Evolutionary conservation across 2,888 invertebrate genomes (phyloP), one percentile per base, ranked within the genome.

Genomic region (Allophyes oxyacanthae): DNA sequence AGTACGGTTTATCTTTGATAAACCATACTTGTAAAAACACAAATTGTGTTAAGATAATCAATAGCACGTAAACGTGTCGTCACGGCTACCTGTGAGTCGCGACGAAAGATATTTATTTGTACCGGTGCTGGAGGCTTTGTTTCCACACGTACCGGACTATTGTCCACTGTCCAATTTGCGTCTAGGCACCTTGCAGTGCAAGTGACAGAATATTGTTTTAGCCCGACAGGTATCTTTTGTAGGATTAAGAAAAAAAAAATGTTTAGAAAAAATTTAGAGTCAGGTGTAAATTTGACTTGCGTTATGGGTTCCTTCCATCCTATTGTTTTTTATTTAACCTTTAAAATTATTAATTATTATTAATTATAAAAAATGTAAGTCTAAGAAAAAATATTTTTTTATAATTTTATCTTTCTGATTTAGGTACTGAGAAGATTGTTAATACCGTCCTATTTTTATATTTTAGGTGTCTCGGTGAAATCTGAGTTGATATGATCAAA

Each of bases 171-270:
- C 64, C 74, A 79, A 77, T 79, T 87, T 80, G 75, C 78, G 85
- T 85, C 82, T 74, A 86, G 84, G 82, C 87, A 88, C 87, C 89
- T 87, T 85, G 87, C 88, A 75, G 84, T 79, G 88, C 87, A 89
- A 92, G 91, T 89, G 87, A 82, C 75, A 74, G 83, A 79, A 84
- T 86, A 89, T 92, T 93, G 91, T 92, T 86, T 90, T 86, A 87
- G 78, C 80, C 55, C 64, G 71, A 87, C 92, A 91, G 92, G 93
- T 92, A 91, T 75, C 58, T 64, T 78, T 89, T 72, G 64, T 60
- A 41, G 50, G 53, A 55, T 59, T 51, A 58, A 13, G 2, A 30
- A 26, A 30, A 62, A 43, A 58, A 52, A 43, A 7, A 1, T 11
- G 26, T 43, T 7, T 5, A 9, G 6, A 26, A 30, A 37, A 46